Evolutionary conservation across 2,797 vertebrate species (phyloP), one percentile per base, ranked within the genome.

Genomic region (Scolopax rusticola): DNA sequence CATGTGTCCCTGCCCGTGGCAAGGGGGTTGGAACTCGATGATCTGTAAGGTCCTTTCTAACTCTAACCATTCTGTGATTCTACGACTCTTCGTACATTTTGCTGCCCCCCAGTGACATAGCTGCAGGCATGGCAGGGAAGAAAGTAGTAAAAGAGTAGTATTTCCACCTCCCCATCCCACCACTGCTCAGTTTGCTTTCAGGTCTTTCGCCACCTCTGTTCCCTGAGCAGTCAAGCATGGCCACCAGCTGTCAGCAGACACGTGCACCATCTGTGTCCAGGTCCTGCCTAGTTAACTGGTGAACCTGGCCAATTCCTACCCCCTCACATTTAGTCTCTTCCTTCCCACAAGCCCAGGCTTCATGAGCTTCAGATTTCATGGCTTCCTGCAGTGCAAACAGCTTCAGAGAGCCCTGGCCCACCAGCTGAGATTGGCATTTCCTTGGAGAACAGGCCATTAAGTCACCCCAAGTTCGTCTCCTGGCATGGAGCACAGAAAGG

Each of bases 71-170:
- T 23, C 45, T 48, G 21, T 48, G 47, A 12, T 48, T 48, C 23
- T 24, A 48, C 47, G 12, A 48, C 12, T 48, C 21, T 48, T 24
- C 8, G 8, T 56, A 68, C 5, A 38, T 84, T 92, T 89, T 76
- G 43, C 67, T 93, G 59, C 36, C 51, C 64, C 38, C 20, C 40
- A 45, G 67, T 70, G 71, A 89, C 51, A 60, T 1, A 70, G 56
- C 11, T 0, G 0, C 27, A 63, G 38, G 33, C 43, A 70, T 0
- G 0, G 51, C 7, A 14, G 13, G 23, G 13, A 65, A 76, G 54
- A 43, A 15, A 86, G 23, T 20, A 74, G 25, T 7, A 5, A 59
- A 93, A 41, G 6, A 77, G 21, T 9, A 74, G 1, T 19, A 85
- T 45, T 77, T 90, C 48, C 50, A 80, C 40, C 56, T 90, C 33